A percentile compares a stretch with the other conserved stretches of the same genome.
Conservation (phyloP, 2,888 invertebrate genomes). For the Tromatobia lineatoria region DNA sequence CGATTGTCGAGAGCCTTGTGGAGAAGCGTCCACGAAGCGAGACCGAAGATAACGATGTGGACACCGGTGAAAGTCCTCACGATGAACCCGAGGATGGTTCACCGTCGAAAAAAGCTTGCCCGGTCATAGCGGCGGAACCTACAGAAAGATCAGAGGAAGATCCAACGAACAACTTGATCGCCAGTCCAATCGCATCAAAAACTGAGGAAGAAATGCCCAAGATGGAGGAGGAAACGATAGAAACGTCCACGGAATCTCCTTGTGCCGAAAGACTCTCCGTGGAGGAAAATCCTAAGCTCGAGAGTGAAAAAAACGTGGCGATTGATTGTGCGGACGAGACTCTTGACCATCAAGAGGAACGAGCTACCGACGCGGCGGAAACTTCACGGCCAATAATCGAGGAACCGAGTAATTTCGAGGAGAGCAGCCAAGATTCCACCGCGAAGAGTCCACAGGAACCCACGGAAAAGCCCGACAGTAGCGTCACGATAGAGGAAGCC, state of each 20-base stretch:
- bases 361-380: slow-evolving; percentile 56
- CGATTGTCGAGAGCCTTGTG: slow-evolving; percentile 62
- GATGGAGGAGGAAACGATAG: slow-evolving; percentile 31
- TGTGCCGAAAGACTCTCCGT: slow-evolving; percentile 24
- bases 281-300: slow-evolving; percentile 17
- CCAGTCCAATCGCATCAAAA: background rate
- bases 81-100: background rate
- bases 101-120: slow-evolving; percentile 32
- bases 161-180: background rate
- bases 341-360: slow-evolving; percentile 50
- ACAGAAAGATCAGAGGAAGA: slow-evolving; percentile 13
- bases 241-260: slow-evolving; percentile 21
- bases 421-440: slow-evolving; percentile 33
- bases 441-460: slow-evolving; percentile 10
- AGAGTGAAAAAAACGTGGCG: slow-evolving; percentile 36
- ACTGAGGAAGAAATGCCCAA: background rate
- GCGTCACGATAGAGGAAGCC: slow-evolving; percentile 79
- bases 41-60: slow-evolving; percentile 39
- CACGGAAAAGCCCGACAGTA: slow-evolving; percentile 52
- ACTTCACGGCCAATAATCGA: slow-evolving; percentile 67
- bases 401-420: slow-evolving; percentile 66
- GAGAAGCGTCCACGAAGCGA: slow-evolving; percentile 66
- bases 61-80: slow-evolving; percentile 15
- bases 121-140: slow-evolving; percentile 17
- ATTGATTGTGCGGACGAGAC: slow-evolving; percentile 31